A percentile compares a stretch with the other conserved stretches of the same genome.
These are phyloP conservation scores for Lasius fuliginosus DNA, from an alignment of 2,888 invertebrate genomes.

Conservation along the genomic window DNA sequence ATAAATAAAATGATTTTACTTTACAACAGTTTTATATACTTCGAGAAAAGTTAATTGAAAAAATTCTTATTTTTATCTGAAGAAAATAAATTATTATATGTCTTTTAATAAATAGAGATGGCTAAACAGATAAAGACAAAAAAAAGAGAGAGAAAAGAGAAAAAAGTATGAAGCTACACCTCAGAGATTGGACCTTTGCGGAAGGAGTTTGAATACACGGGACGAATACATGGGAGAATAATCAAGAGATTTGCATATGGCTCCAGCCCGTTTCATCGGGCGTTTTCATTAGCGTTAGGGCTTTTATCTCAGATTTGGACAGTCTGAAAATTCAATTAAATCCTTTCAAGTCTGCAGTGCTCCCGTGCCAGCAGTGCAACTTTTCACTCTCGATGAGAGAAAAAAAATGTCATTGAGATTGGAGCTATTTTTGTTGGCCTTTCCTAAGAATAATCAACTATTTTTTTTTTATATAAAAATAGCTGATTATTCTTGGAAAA, in stretches of 20 bases:
- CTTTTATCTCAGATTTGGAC: slow-evolving; percentile 56
- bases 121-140: not conserved
- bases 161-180: not conserved
- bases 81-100: not conserved
- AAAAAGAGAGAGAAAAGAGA: slow-evolving; percentile 38
- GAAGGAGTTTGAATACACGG: slow-evolving; percentile 23
- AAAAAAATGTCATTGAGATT: not conserved
- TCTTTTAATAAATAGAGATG: not conserved
- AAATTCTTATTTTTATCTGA: not conserved
- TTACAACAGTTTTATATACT: not conserved
- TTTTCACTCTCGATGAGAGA: not conserved
- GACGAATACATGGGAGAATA: slow-evolving; percentile 63
- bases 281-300: slow-evolving; percentile 73
- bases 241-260: slow-evolving; percentile 77
- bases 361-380: not conserved
- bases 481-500: not conserved
- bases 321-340: slow-evolving; percentile 68
- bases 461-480: slow-evolving; percentile 8
- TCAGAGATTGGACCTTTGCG: not conserved
- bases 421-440: not conserved
- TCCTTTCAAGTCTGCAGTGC: slow-evolving; percentile 19
- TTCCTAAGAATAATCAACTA: not conserved
- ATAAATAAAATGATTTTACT: not conserved
- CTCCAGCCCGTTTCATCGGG: slow-evolving; percentile 57
- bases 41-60: not conserved